These are phyloP conservation scores for Bilobella aurantiaca DNA, from an alignment of 1,140 invertebrate genomes.

Conservation along the genomic window DNA sequence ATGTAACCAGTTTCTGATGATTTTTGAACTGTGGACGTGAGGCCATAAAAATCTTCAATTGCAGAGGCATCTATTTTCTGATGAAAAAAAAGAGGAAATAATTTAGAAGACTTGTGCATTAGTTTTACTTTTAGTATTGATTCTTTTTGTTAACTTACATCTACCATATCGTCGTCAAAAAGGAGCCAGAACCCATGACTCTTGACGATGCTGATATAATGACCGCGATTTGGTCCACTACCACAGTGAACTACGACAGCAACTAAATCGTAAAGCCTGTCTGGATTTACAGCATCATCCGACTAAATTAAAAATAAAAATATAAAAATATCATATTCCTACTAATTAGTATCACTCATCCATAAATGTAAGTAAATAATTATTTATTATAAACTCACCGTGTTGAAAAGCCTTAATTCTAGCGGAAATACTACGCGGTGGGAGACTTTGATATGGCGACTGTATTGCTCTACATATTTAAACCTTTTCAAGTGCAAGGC, in stretches of 20 bases:
- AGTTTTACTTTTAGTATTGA: not conserved
- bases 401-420: constrained; percentile 94
- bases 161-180: constrained; percentile 99
- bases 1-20: constrained; percentile 99
- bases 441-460: constrained; percentile 96
- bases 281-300: constrained; percentile 93
- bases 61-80: constrained; percentile 97
- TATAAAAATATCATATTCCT: constrained; percentile 3
- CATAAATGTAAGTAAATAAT: too few relatives aligned
- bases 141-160: constrained; percentile 64
- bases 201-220: constrained; percentile 99
- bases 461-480: constrained; percentile 98
- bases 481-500: constrained; percentile 97
- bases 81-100: constrained; percentile 37
- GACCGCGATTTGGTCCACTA: constrained; percentile 94
- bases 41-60: constrained; percentile 98
- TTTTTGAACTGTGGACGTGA: constrained; percentile 96
- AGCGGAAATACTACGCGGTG: constrained; percentile 97
- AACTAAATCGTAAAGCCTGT: constrained; percentile 93
- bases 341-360: not conserved
- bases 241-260: constrained; percentile 99
- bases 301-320: constrained; percentile 54
- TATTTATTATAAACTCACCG: constrained; percentile 57
- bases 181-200: constrained; percentile 97
- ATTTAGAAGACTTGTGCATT: not conserved